These are phyloP conservation scores for Phengaris alcon DNA, from an alignment of 2,888 invertebrate genomes.

Conservation along the genomic window DNA sequence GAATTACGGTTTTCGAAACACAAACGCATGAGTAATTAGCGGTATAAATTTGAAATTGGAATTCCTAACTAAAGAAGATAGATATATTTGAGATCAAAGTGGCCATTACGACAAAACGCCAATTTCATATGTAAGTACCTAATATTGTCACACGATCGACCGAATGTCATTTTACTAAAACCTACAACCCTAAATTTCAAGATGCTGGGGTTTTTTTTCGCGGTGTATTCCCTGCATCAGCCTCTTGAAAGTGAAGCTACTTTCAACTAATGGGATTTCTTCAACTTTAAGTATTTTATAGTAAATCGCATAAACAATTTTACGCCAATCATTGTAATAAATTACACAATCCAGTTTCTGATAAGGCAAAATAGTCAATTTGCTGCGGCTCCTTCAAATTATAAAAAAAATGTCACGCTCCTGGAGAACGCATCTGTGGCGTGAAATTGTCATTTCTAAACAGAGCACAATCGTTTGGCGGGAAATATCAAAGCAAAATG, in stretches of 20 bases:
- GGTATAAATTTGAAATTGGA: too few relatives aligned
- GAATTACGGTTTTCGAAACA: too few relatives aligned
- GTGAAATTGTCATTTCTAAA: constrained; percentile 55
- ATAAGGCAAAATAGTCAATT: constrained; percentile 46
- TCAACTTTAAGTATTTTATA: not conserved
- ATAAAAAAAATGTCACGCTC: constrained; percentile 51
- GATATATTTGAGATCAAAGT: too few relatives aligned
- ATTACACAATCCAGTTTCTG: constrained; percentile 34
- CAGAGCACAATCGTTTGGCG: constrained; percentile 38
- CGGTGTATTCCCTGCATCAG: not conserved
- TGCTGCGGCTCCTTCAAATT: constrained; percentile 50
- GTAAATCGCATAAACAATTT: constrained; percentile 33
- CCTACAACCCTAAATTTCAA: too few relatives aligned
- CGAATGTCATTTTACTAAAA: too few relatives aligned
- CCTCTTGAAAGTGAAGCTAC: not conserved
- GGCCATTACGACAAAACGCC: too few relatives aligned
- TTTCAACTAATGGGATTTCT: not conserved
- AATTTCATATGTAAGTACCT: too few relatives aligned
- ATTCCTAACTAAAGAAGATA: too few relatives aligned
- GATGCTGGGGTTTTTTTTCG: too few relatives aligned
- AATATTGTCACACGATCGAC: too few relatives aligned
- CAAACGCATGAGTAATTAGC: too few relatives aligned
- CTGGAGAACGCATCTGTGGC: constrained; percentile 57
- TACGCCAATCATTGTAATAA: constrained; percentile 38
- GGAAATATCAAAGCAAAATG: constrained; percentile 37